Conservation (phyloP, 2,888 invertebrate genomes). For the Neoaliturus tenellus region DNA sequence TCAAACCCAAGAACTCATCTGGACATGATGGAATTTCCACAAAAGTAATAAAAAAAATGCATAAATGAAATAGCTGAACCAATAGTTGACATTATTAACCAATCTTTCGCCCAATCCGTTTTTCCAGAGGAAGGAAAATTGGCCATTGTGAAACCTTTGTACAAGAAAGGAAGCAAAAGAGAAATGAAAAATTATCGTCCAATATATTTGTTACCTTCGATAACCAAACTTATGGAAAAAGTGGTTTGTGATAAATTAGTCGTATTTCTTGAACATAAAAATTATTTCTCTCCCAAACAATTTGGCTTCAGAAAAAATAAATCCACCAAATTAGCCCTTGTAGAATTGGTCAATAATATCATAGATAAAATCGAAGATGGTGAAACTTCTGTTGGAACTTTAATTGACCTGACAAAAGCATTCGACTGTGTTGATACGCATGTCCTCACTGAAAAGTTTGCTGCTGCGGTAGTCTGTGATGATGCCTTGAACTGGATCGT, state of each 20-base stretch:
- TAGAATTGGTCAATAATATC: background rate
- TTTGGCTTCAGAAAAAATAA: background rate
- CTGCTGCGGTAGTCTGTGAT: background rate
- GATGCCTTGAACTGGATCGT: background rate
- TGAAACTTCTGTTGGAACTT: background rate
- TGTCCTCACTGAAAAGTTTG: background rate
- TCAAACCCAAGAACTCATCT: too few species aligned
- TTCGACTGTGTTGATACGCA: background rate
- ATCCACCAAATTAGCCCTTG: background rate
- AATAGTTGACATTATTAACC: background rate
- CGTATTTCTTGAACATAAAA: background rate
- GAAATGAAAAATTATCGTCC: background rate
- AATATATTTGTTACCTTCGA: background rate
- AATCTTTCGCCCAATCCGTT: background rate
- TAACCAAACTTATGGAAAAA: background rate
- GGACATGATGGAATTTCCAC: too few species aligned
- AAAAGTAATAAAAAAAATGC: too few species aligned
- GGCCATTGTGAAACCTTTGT: background rate
- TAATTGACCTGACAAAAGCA: background rate
- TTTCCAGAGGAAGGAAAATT: background rate
- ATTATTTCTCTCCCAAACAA: background rate
- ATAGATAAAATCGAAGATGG: background rate
- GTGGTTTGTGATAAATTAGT: background rate
- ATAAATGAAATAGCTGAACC: background rate
- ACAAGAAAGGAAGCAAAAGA: background rate